Conservation (phyloP, 1,140 invertebrate species). For the Brachystomella parvula region DNA sequence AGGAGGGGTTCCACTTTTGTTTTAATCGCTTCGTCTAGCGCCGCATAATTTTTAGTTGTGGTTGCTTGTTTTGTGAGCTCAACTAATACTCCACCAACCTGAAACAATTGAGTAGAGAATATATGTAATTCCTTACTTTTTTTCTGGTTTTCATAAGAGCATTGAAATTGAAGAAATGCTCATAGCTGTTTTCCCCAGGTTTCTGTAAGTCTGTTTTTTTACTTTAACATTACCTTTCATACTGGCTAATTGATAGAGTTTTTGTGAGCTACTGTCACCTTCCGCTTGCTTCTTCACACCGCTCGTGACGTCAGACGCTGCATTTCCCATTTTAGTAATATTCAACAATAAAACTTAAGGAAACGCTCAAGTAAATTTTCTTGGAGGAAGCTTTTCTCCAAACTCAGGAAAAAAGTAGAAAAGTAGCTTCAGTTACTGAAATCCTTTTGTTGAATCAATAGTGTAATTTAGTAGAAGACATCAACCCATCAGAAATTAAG, state of each 20-base stretch:
- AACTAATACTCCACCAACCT: conserved; percentile 81
- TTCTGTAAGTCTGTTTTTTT: conserved; percentile 8
- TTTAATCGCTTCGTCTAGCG: conserved; percentile 80
- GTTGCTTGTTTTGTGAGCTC: conserved; percentile 87
- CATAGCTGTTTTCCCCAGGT: conserved; percentile 4
- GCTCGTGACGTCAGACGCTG: conserved; percentile 82
- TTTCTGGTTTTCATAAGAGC: conserved; percentile 8
- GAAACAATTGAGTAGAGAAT: neutral
- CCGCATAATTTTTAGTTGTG: conserved; percentile 77
- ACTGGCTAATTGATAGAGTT: conserved; percentile 75
- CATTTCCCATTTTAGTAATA: conserved; percentile 68
- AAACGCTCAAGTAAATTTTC: too few relatives aligned
- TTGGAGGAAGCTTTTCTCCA: neutral
- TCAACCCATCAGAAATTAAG: too few relatives aligned
- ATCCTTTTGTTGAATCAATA: neutral
- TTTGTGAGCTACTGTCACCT: conserved; percentile 56
- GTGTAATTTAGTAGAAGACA: neutral
- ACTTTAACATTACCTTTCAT: conserved; percentile 60
- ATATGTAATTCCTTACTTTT: neutral
- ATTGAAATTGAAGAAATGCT: conserved; percentile 7
- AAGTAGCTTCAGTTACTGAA: neutral
- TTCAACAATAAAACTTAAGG: conserved; percentile 8
- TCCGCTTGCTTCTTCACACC: conserved; percentile 86
- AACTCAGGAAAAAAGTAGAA: neutral
- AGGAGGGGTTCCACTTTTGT: conserved; percentile 85